phyloP scores from a whole-genome alignment of 2,888 invertebrate genomes.

The Thelaira solivaga region DNA sequence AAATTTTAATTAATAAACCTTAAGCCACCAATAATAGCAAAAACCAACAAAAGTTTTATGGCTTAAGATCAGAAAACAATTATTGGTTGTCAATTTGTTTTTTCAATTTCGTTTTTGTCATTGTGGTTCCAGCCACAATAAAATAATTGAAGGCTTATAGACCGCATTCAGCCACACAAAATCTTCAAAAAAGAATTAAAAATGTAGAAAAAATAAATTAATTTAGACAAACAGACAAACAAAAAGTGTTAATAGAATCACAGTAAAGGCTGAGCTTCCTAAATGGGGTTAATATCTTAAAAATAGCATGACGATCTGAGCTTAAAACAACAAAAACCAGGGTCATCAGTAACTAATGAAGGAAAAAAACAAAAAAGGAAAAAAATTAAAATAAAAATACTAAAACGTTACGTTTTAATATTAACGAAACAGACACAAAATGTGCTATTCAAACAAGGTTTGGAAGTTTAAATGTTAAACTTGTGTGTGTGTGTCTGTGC shows the following conservation, averaged over 20 bases:
- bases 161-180: too few species aligned
- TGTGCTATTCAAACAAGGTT: background rate
- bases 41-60: conserved; percentile 34
- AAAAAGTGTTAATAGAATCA: background rate
- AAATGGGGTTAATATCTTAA: conserved; percentile 1
- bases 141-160: too few species aligned
- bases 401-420: too few species aligned
- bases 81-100: background rate
- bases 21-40: conserved; percentile 8
- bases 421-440: too few species aligned
- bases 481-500: background rate
- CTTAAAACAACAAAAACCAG: background rate
- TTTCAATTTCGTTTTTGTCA: too few species aligned
- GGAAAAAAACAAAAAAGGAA: background rate
- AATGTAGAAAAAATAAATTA: too few species aligned
- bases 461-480: conserved; percentile 29
- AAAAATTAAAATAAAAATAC: background rate
- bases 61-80: background rate
- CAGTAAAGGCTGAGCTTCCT: background rate
- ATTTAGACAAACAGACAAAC: too few species aligned
- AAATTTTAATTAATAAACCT: conserved; percentile 8
- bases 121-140: too few species aligned
- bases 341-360: background rate
- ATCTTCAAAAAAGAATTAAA: too few species aligned
- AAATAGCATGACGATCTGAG: conserved; percentile 42